phyloP scores from a whole-genome alignment of 2,113 vertebrate species.

The Protobothrops flavoviridis region DNA sequence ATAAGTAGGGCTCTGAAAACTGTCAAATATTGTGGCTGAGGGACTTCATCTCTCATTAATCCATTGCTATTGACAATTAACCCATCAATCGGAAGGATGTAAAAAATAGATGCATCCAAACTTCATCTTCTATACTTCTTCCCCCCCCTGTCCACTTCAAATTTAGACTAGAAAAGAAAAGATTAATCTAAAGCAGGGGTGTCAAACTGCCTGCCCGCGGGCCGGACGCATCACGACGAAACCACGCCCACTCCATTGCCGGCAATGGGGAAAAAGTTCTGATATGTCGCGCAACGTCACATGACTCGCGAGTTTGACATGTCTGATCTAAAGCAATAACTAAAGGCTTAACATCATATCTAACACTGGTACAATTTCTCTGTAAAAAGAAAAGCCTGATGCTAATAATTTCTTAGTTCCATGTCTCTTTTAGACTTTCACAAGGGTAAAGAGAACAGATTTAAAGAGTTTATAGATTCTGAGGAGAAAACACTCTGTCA shows the following conservation, averaged over 20 bases:
- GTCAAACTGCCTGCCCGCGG: too few relatives aligned
- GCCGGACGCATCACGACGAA: too few relatives aligned
- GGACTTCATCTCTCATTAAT: neutral
- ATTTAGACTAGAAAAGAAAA: neutral
- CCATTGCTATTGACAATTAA: neutral
- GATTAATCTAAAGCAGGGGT: neutral
- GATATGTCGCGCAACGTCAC: too few relatives aligned
- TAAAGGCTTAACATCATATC: neutral
- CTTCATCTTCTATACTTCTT: neutral
- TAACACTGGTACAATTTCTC: neutral
- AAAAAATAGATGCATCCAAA: neutral
- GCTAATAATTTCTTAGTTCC: neutral
- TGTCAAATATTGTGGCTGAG: neutral
- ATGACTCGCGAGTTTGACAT: too few relatives aligned
- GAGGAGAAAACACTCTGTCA: conserved; percentile 50
- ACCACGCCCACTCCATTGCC: too few relatives aligned
- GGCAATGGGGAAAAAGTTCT: too few relatives aligned
- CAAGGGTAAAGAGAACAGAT: conserved; percentile 28
- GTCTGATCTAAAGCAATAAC: neutral
- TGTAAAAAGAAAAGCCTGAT: neutral
- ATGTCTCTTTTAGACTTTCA: neutral
- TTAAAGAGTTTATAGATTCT: conserved; percentile 43
- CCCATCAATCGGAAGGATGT: neutral
- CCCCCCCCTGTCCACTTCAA: too few relatives aligned
- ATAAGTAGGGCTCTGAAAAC: neutral